Percentiles rank a stretch among this genome's conserved stretches.
Evolutionary conservation across 2,113 vertebrate species (phyloP).

Genomic region (Eubucco bourcierii): DNA sequence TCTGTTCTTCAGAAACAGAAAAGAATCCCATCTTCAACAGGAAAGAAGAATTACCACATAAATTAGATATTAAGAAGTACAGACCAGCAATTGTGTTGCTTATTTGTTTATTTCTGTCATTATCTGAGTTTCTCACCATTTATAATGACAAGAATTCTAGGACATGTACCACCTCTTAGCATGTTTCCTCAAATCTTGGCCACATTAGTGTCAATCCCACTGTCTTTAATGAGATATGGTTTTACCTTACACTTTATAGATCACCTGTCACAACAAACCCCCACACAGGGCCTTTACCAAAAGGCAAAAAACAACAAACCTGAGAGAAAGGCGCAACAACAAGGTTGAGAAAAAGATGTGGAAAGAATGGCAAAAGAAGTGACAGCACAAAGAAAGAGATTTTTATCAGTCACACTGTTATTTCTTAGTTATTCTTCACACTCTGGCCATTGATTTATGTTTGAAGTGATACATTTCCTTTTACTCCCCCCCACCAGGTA

Average conservation of each 20-base stretch:
- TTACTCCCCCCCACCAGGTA: not conserved
- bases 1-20: not conserved
- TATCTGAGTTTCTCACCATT: not conserved
- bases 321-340: not conserved
- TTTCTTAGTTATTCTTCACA: not conserved
- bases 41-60: not conserved
- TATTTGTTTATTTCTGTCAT: not conserved
- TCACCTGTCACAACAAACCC: not conserved
- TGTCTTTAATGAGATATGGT: not conserved
- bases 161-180: not conserved
- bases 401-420: not conserved
- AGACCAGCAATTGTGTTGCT: not conserved
- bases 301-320: not conserved
- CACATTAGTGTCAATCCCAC: not conserved
- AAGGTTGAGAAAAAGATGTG: not conserved
- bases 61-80: not conserved
- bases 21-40: not conserved
- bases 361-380: not conserved
- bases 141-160: not conserved
- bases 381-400: not conserved
- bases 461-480: not conserved
- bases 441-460: not conserved
- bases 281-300: not conserved
- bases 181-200: not conserved
- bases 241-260: not conserved